Base-by-base conservation (phyloP, 2,113 vertebrate genomes). In the Corythaeola cristata region DNA sequence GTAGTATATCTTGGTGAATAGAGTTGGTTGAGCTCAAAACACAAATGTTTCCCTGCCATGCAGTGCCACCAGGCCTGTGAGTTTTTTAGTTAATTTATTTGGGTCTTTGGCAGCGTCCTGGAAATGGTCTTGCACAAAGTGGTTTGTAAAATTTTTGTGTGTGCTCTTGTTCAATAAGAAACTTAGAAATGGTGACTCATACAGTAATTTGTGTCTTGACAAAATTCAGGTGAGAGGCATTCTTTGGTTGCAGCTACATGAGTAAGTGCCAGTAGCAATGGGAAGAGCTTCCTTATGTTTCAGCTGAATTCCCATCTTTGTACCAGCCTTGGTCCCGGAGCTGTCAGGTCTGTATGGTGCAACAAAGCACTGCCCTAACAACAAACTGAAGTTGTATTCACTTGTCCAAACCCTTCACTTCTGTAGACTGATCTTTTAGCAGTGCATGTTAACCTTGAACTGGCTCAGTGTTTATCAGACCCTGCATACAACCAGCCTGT, bases 61-160 rank as follows among this genome's bases (percentile, higher is more conserved):
- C 33, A 24, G 23, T 28, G 27, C 44, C 0, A 0, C 23, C 35
- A 26, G 47, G 15, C 47, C 23, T 6, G 6, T 20, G 50, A 6
- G 17, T 2, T 73, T 78, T 85, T 66, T 35, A 35, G 58, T 47
- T 33, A 37, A 52, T 32, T 45, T 33, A 37, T 55, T 32, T 45
- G 24, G 35, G 16, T 73, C 45, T 88, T 81, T 45, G 41, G 62
- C 39, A 89, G n/a, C 1, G 2, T 12, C 8, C 28, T 72, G 55
- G 49, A 77, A 82, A 82, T 20, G 6, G 35, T 58, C 9, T 58
- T 82, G 28, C 53, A 58, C 15, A 60, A 77, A 68, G 39, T 23
- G 12, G 14, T 50, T 86, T 32, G 32, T 72, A 60, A 53, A 33
- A 6, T 32, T 64, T 84, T 53, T 79, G 14, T 0, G 0, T n/a